These are phyloP conservation scores for Austrolebias charrua DNA, from an alignment of 2,797 vertebrate species.

Conservation along the genomic window DNA sequence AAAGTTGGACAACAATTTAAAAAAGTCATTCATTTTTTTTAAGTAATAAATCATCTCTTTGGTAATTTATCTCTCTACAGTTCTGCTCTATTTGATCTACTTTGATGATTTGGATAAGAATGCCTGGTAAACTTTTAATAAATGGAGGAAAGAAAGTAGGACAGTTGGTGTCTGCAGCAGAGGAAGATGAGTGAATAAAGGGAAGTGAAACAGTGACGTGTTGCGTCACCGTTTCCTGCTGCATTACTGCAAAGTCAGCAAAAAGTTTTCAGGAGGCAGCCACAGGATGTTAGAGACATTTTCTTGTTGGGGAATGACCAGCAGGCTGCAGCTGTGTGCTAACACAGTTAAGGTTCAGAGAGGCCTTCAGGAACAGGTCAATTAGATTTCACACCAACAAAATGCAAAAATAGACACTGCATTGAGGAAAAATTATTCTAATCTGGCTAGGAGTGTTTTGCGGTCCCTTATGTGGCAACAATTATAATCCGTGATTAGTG, in stretches of 20 bases:
- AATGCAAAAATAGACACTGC: constrained; percentile 13
- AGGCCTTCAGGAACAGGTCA: neutral
- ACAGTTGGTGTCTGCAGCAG: neutral
- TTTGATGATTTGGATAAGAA: too few relatives aligned
- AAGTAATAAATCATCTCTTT: neutral
- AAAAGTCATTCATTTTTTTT: too few relatives aligned
- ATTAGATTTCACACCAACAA: neutral
- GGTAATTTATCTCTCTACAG: too few relatives aligned
- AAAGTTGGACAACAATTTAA: too few relatives aligned
- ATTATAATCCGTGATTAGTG: constrained; percentile 57
- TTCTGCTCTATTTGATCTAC: too few relatives aligned
- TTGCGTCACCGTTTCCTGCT: constrained; percentile 37
- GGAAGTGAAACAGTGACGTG: constrained; percentile 22
- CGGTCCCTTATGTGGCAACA: constrained; percentile 22
- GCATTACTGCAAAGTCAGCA: constrained; percentile 44
- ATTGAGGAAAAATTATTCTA: constrained; percentile 17
- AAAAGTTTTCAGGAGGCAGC: constrained; percentile 1
- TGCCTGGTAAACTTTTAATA: neutral
- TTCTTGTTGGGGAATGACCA: constrained; percentile 37
- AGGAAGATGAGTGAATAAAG: constrained; percentile 11
- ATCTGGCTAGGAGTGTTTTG: constrained; percentile 20
- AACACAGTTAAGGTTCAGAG: constrained; percentile 6
- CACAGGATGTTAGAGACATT: constrained; percentile 34
- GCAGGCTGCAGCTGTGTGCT: neutral
- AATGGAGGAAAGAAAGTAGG: neutral